These are phyloP conservation scores for Listronotus oregonensis DNA, from an alignment of 1,140 invertebrate genomes.

Conservation along the genomic window DNA sequence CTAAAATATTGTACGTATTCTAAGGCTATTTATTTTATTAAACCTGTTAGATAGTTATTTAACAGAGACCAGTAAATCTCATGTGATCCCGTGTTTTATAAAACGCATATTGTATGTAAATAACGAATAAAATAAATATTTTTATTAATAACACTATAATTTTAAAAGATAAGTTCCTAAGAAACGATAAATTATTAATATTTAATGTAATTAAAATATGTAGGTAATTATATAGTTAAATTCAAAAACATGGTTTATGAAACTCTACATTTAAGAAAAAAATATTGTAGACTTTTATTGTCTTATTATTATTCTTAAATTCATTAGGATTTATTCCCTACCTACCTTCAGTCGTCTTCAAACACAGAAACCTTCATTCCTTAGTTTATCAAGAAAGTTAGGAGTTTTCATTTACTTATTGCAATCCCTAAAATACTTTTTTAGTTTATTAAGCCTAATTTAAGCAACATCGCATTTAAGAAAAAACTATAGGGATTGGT, in stretches of 20 bases:
- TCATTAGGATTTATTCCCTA: too few relatives aligned
- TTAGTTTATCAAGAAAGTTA: too few relatives aligned
- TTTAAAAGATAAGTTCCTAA: slow-evolving; percentile 24
- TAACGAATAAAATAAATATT: background rate
- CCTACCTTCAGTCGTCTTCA: too few relatives aligned
- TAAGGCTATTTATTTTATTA: background rate
- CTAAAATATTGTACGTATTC: slow-evolving; percentile 1
- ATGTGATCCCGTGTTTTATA: slow-evolving; percentile 8
- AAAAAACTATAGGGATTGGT: too few relatives aligned
- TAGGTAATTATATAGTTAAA: slow-evolving; percentile 18
- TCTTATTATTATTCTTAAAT: too few relatives aligned
- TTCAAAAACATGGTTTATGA: slow-evolving; percentile 11
- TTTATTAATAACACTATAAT: slow-evolving; percentile 6
- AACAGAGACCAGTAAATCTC: slow-evolving; percentile 5
- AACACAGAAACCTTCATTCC: too few relatives aligned
- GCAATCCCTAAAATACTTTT: too few relatives aligned
- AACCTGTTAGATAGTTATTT: slow-evolving; percentile 2
- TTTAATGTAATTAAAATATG: slow-evolving; percentile 14
- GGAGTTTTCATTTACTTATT: too few relatives aligned
- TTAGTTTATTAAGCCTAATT: too few relatives aligned
- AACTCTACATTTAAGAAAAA: background rate
- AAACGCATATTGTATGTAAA: slow-evolving; percentile 8
- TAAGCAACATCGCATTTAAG: too few relatives aligned
- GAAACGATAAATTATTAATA: slow-evolving; percentile 18
- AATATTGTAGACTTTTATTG: too few relatives aligned